Evolutionary conservation across 1,140 invertebrate species (phyloP), one percentile per base, ranked within the genome.

Genomic region (Dysdera silvatica): DNA sequence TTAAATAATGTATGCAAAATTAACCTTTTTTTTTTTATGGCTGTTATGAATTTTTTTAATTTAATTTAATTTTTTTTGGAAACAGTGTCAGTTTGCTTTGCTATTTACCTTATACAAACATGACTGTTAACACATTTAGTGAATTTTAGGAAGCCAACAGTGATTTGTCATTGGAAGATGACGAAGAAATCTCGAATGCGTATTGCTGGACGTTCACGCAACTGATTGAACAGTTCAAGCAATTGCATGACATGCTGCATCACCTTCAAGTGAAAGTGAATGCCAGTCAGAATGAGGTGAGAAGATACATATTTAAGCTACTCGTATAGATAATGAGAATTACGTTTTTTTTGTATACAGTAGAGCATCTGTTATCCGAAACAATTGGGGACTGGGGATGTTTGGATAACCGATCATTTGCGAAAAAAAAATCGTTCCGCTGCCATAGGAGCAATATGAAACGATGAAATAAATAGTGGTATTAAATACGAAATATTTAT

Each of bases 201-300:
- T 68, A 67, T 61, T 78, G 80, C 31, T 89, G 85, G 84, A 87
- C 84, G 41, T 82, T 88, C 65, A 83, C 81, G 59, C 85, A 89
- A 77, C 84, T 89, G 66, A 82, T 87, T 65, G 80, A 83, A 52
- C 87, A 90, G 77, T 90, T 88, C 76, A 84, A 82, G 41, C 85
- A 89, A 74, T 81, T 90, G 51, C 87, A 86, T 76, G 84, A 85
- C 69, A 89, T 87, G 87, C 79, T 90, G 56, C 84, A 83, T 70
- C 82, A 85, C 72, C 83, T 89, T 68, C 85, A 88, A 33, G 43
- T 55, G 3, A 58, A 47, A 16, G 43, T 32, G 10, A 43, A 58
- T 32, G 43, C n/a, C 26, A 58, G 14, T 7, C 55, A 12, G 41
- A 49, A 18, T 28, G 47, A 28, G 47, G 31, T 28, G 47, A 49